These are phyloP conservation scores for Melanogrammus aeglefinus DNA, from an alignment of 2,797 vertebrate species.

Conservation along the genomic window DNA sequence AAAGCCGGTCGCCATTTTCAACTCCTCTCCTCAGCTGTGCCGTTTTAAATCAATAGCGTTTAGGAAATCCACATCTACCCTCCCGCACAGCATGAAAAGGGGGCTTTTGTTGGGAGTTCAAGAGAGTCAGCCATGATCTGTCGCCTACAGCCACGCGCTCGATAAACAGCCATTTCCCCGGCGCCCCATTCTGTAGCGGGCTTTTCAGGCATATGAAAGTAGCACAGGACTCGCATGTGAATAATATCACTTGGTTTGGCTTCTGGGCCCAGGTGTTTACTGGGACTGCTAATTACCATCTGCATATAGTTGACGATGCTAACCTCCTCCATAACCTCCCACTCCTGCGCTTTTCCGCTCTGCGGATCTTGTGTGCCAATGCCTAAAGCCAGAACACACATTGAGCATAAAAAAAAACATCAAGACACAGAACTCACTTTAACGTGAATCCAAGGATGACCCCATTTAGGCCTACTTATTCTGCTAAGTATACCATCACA, in stretches of 20 bases:
- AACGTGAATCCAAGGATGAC: neutral
- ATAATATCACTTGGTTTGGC: slow-evolving; percentile 53
- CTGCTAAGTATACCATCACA: neutral
- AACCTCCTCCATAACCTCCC: slow-evolving; percentile 25
- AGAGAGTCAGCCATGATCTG: slow-evolving; percentile 11
- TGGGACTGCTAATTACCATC: slow-evolving; percentile 60
- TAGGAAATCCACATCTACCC: slow-evolving; percentile 64
- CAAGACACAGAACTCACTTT: slow-evolving; percentile 44
- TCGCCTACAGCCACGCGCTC: slow-evolving; percentile 18
- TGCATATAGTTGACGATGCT: slow-evolving; percentile 42
- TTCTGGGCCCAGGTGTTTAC: slow-evolving; percentile 67
- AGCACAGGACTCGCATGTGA: slow-evolving; percentile 58
- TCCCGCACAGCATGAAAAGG: slow-evolving; percentile 65
- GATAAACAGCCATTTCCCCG: slow-evolving; percentile 38
- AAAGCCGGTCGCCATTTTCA: slow-evolving; percentile 60
- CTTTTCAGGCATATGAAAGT: slow-evolving; percentile 27
- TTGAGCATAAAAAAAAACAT: neutral
- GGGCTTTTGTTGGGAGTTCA: slow-evolving; percentile 56
- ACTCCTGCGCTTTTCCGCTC: slow-evolving; percentile 30
- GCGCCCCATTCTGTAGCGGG: neutral
- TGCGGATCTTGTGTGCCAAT: slow-evolving; percentile 21
- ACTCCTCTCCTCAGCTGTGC: slow-evolving; percentile 61
- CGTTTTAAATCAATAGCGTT: slow-evolving; percentile 68
- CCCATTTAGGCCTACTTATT: neutral
- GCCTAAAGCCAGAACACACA: slow-evolving; percentile 34